Evolutionary conservation across 2,888 invertebrate species (phyloP), one percentile per base, ranked within the genome.

Genomic region (Danaus chrysippus): DNA sequence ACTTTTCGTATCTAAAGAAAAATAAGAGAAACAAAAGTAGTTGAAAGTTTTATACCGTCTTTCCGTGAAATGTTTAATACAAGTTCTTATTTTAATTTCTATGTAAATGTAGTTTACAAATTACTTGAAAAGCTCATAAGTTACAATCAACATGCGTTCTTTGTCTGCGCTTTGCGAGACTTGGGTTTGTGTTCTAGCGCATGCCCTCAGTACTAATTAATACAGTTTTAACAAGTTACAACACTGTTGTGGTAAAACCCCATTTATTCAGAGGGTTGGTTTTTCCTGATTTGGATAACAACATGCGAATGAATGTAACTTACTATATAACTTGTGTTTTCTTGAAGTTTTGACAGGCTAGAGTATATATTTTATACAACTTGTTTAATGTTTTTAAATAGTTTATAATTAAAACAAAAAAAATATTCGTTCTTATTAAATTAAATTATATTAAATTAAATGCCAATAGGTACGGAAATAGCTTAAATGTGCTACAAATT

Each of bases 121-220:
- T 17, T 15, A 49, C 49, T 49, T 17, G 49, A 17, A 8, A 49
- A 49, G 49, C 49, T 49, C 49, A 49, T 49, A 54, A 54, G 54
- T 62, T 44, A 54, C 55, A 58, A 55, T 58, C 58, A 62, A 42
- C 42, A 49, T 52, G 52, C 43, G 54, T 43, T 43, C 43, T 23
- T 49, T 49, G 49, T 49, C 17, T 49, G 17, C 49, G 49, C 17
- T 49, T 49, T 49, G 49, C 49, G 49, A 49, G 49, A 49, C 49
- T 49, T 17, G 17, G 17, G 49, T 17, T 10, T 49, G 49, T 46
- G 46, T 49, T 17, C 23, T 34, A 17, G 49, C 49, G 49, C 49
- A 49, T 49, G 49, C 49, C 49, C 49, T 49, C 46, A 15, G 49
- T 17, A 49, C 17, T 49, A 49, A 49, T 49, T 49, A 49, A 49